These are phyloP conservation scores for Tragulus kanchil DNA, from an alignment of 2,113 vertebrate genomes.

Conservation along the genomic window DNA sequence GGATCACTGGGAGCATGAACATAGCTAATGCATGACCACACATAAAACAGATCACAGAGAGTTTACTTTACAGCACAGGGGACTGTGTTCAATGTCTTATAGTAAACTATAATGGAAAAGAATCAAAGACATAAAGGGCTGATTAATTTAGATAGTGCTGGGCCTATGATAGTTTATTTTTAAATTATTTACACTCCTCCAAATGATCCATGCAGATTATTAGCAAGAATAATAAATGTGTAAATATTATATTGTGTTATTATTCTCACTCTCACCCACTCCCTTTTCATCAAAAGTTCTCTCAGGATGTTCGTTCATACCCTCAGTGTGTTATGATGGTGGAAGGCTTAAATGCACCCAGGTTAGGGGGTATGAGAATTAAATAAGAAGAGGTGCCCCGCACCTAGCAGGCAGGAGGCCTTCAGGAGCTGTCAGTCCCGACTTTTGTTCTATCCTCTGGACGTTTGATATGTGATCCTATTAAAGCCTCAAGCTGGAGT, in stretches of 20 bases:
- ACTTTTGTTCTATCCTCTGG: not conserved
- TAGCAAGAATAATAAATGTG: not conserved
- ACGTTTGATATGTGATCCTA: not conserved
- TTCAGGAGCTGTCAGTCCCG: not conserved
- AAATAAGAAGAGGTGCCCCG: not conserved
- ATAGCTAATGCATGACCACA: not conserved
- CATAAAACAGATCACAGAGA: not conserved
- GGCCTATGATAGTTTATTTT: not conserved
- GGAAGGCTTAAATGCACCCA: not conserved
- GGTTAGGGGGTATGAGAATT: not conserved
- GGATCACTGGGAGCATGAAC: not conserved
- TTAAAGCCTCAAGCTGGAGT: not conserved
- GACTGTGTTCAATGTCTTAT: not conserved
- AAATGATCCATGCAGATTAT: not conserved
- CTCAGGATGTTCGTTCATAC: not conserved
- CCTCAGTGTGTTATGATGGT: accelerated
- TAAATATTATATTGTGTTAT: constrained; percentile 16
- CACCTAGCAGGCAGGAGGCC: not conserved
- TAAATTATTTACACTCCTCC: not conserved
- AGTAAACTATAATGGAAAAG: not conserved
- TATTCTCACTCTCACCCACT: not conserved
- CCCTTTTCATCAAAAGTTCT: not conserved
- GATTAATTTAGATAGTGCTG: not conserved
- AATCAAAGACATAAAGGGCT: not conserved
- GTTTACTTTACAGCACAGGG: not conserved